Evolutionary conservation across 2,888 invertebrate species (phyloP), one percentile per base, ranked within the genome.

Genomic region (Calephelis perditalis): DNA sequence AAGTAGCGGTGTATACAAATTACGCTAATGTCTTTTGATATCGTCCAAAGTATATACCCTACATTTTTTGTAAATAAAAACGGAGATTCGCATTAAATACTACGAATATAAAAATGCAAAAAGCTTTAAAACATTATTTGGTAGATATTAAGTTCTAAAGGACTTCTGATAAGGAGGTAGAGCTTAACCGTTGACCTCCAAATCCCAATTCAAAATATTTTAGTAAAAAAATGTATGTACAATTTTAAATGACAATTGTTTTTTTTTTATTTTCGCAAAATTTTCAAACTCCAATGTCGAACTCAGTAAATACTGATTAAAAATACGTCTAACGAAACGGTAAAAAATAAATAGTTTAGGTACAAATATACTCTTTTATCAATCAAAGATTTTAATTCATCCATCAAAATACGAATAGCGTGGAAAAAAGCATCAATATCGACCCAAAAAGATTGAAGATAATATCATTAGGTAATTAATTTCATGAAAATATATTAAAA

Each of bases 61-160:
- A 67, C 15, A 15, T 58, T 46, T 26, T 36, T 12, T 15, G 12
- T 6, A 57, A 61, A 56, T 46, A 62, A 56, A 26, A 58, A 62
- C 46, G 12, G 62, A 62, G 62, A 62, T 62, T 62, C 62, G 12
- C 35, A 46, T 56, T 43, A 45, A 61, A 59, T 44, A 59, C 47
- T 56, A 58, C 11, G 26, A 58, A 40, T 43, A 55, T 47, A 55
- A 56, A 35, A 47, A 49, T 56, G 40, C 56, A 43, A 59, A 44
- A 54, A 55, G 52, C 52, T 54, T 49, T 49, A 8, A 40, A 40
- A 40, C 8, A 49, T 52, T 54, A 36, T 54, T 54, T 54, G 52
- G 36, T 54, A 54, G n/a, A 35, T 26, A 54, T 54, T 54, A 54
- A 26, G 36, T n/a, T 36, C 52, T 54, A 54, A 40, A n/a, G 52